A percentile compares a stretch with the other conserved stretches of the same genome.
These are phyloP conservation scores for Choristoneura rosaceana DNA, from an alignment of 2,888 invertebrate genomes.

Conservation along the genomic window DNA sequence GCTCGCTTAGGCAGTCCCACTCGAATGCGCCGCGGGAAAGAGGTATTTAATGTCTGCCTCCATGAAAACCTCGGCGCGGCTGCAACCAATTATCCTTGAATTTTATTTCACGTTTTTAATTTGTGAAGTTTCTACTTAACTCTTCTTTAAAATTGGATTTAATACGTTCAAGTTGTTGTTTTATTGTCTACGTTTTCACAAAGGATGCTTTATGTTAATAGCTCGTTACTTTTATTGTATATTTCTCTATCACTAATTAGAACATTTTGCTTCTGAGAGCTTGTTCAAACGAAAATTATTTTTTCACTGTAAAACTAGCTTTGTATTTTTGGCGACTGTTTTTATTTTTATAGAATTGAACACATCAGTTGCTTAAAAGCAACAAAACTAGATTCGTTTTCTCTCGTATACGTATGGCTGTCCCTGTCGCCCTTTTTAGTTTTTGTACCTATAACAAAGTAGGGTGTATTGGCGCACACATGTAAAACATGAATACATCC, in stretches of 20 bases:
- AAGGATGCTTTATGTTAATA: constrained; percentile 4
- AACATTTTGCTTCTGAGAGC: background rate
- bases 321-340: background rate
- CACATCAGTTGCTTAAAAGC: background rate
- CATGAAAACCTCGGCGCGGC: constrained; percentile 14
- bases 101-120: constrained; percentile 39
- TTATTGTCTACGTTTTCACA: background rate
- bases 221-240: background rate
- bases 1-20: constrained; percentile 36
- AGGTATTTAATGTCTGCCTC: constrained; percentile 36
- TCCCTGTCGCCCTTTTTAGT: constrained; percentile 7
- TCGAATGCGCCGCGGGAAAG: constrained; percentile 36
- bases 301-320: background rate
- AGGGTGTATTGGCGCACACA: constrained; percentile 11
- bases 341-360: background rate
- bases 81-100: constrained; percentile 37
- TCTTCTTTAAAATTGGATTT: constrained; percentile 18
- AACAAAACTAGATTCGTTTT: background rate
- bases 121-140: constrained; percentile 25
- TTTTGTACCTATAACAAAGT: background rate
- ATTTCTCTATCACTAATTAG: background rate
- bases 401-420: background rate
- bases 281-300: background rate
- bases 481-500: background rate
- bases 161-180: constrained; percentile 16